Percentiles rank a stretch among this genome's conserved stretches.
These are phyloP conservation scores for Scomberomorus guttatus DNA, from an alignment of 2,797 vertebrate species.

Conservation along the genomic window DNA sequence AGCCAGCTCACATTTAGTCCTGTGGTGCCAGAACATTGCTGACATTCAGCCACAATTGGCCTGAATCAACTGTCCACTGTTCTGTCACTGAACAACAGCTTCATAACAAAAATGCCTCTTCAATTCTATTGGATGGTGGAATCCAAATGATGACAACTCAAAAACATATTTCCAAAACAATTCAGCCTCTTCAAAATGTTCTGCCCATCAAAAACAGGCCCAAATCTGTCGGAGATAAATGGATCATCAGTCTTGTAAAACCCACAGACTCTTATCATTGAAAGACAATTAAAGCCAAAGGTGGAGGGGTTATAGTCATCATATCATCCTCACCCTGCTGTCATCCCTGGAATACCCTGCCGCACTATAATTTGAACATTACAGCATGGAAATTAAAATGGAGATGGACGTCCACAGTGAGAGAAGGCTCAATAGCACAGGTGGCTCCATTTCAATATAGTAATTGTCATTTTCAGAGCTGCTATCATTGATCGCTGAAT, in stretches of 20 bases:
- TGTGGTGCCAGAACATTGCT: no score
- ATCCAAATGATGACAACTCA: no score
- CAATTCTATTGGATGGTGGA: background rate
- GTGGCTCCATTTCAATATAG: slow-evolving; percentile 5
- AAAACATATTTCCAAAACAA: background rate
- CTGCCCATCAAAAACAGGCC: background rate
- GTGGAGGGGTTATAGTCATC: background rate
- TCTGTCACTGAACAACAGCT: background rate
- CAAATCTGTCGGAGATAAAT: background rate
- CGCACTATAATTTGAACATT: background rate
- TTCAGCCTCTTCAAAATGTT: background rate
- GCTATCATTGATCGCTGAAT: background rate
- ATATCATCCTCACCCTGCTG: background rate
- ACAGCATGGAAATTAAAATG: slow-evolving; percentile 1
- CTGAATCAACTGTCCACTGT: background rate
- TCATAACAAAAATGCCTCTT: background rate
- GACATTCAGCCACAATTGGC: no score
- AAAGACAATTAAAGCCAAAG: slow-evolving; percentile 4
- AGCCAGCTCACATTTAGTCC: no score
- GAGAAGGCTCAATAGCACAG: background rate
- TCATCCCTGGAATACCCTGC: background rate
- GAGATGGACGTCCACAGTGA: background rate
- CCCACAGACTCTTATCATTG: background rate
- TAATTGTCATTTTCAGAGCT: slow-evolving; percentile 1
- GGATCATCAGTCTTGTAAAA: background rate